Evolutionary conservation across 2,113 vertebrate genomes (phyloP).

Genomic region (Hepsetus odoe): DNA sequence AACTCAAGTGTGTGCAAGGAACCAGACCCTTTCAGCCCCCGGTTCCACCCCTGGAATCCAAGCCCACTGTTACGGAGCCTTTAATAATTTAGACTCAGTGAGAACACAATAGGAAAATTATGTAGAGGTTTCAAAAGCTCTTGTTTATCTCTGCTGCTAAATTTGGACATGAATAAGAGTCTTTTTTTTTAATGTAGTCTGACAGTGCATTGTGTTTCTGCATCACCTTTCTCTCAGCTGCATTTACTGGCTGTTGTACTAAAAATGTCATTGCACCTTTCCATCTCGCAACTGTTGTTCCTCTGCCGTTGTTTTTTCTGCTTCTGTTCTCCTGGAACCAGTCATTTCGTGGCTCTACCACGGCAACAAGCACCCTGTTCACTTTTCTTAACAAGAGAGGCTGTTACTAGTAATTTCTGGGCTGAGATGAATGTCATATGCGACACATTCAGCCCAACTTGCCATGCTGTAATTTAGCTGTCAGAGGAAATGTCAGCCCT

Average conservation of each 20-base stretch:
- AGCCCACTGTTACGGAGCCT: neutral
- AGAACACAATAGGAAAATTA: neutral
- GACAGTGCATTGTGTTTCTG: conserved; percentile 3
- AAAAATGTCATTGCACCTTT: conserved; percentile 37
- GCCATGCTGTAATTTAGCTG: conserved; percentile 58
- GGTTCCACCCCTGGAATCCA: conserved; percentile 4
- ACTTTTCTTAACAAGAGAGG: conserved; percentile 23
- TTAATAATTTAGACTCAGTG: conserved; percentile 48
- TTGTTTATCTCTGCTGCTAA: neutral
- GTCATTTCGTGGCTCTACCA: conserved; percentile 37
- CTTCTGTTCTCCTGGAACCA: conserved; percentile 13
- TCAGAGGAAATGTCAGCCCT: conserved; percentile 55
- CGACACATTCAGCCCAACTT: conserved; percentile 46
- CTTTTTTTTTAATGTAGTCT: neutral
- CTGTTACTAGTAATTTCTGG: conserved; percentile 33
- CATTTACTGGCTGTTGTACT: conserved; percentile 23
- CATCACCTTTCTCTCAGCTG: neutral
- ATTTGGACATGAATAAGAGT: neutral
- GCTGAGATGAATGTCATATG: conserved; percentile 33
- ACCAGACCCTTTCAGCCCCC: neutral
- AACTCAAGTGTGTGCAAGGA: conserved; percentile 25
- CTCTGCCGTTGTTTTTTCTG: neutral
- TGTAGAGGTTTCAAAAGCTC: neutral
- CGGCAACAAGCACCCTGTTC: conserved; percentile 33
- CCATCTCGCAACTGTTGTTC: neutral